Base-by-base conservation (phyloP, 1,140 invertebrate genomes). In the Sminthurides bifidus region DNA sequence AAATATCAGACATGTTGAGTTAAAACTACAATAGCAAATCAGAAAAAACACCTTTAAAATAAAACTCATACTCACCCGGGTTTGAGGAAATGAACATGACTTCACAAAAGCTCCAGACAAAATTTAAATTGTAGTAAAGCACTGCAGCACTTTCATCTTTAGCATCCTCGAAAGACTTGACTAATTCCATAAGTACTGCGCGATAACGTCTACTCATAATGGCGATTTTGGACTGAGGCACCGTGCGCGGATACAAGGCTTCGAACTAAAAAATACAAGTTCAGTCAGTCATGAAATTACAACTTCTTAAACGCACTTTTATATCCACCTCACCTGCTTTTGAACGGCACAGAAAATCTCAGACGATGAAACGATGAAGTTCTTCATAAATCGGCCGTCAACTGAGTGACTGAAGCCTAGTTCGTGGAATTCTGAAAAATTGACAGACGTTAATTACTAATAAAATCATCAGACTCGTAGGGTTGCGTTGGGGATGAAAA, bases 51-150 rank as follows among this genome's bases (percentile, higher is more conserved):
- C 8, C 19, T 43, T 31, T 8, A 10, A 24, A 29, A 54, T 17
- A 40, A 40, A 33, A 33, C 17, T 30, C 27, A 15, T 44, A 43
- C 15, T 3, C 45, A 59, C 57, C 61, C 37, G 63, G 63, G 48
- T 65, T 53, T 6, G 63, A 65, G 0, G 63, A 59, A 14, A 65
- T 49, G 21, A 65, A 61, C 53, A 65, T 65, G 14, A 65, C 58
- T 57, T 65, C 63, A 52, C 63, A 65, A 48, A 65, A 65, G 45
- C 61, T 52, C 63, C 63, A 65, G 4, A 65, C 59, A 44, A 61
- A 61, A 23, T 65, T 59, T 17, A 65, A 24, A 52, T 61, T 57
- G 4, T 54, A 58, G 35, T 65, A 65, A 3, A 65, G 30, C 12
- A 23, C 38, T 33, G 59, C 59, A 2, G 44, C 2, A 44, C 57